Evolutionary conservation across 2,113 vertebrate genomes (phyloP), one percentile per base, ranked within the genome.

Genomic region (Tonatia bakeri): DNA sequence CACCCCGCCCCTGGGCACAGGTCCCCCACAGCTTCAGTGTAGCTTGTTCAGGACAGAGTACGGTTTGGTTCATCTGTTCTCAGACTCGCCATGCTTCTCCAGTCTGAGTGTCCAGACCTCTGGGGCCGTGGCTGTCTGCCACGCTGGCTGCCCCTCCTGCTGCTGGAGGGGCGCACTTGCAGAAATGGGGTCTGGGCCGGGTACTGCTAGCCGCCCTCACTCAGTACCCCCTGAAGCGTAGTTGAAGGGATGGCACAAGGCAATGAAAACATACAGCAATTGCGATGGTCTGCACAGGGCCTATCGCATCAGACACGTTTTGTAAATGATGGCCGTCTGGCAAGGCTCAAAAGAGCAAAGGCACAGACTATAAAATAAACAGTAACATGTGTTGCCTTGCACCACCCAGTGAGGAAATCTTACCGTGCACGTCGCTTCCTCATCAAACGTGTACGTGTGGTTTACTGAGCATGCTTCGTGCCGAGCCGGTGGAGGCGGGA

Each of bases 391-490:
- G 31, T 14, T 65, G 14, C 4, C 5, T 36, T 31, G 31, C 1
- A 52, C 3, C 0, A 45, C 4, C 4, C 0, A 19, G 4, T 26
- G 36, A 73, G 54, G 59, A 80, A 36, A 79, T 54, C 95, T 97
- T 98, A 98, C 98, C 96, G 98, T 93, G 76, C 38, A 56, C 28
- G 72, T 59, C 52, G 72, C 26, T 69, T 97, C 87, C 77, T 98
- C 91, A 17, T 85, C 81, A 90, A 98, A 98, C 9, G 56, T 26
- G 75, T 83, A 95, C 1, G 7, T 40, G 56, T 22, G 33, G 16
- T 70, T 94, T 47, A 94, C 0, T 26, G 94, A 82, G 85, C 47
- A 54, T 19, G 12, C 45, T 94, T 88, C 86, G 15, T 36, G 95
- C 79, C 36, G 88, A 33, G 31, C 47, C 64, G 79, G 73, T 47